Base-by-base conservation (phyloP, 2,113 vertebrate species). In the Pyxicephalus adspersus region DNA sequence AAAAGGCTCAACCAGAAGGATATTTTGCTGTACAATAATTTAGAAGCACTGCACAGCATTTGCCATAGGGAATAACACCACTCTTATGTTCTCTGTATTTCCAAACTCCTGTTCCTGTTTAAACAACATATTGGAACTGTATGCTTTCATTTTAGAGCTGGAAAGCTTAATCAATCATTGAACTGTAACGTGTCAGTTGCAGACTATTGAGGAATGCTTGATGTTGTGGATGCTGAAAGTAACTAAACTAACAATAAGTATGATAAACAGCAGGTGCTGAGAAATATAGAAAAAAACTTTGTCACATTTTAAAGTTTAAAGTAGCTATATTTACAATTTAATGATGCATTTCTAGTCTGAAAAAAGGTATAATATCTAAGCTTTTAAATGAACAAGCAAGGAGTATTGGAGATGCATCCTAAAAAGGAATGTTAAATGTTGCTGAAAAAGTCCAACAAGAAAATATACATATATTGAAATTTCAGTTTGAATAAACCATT, bases 101-200 rank as follows among this genome's bases (percentile, higher is more conserved):
- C 61, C 65, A 82, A 79, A 82, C 51, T 82, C 80, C 80, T 82
- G 70, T 55, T 75, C 61, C 71, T 82, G 61, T 64, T 82, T 71
- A 82, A 82, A 82, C 61, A 81, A 82, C 70, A 82, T 75, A 82
- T 82, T 82, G 70, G 71, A 60, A 66, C 71, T 45, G 80, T 82
- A 75, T 66, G 80, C 57, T 75, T 82, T 82, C 80, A 82, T 82
- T 82, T 82, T 66, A 23, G 29, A 75, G 71, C 50, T 58, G 45
- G 71, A 66, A 82, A 74, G 70, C 80, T 82, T 82, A 82, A 82
- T 82, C 80, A 82, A 82, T 82, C 80, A 82, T 82, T 82, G 80
- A 75, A 82, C 80, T 82, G 80, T 82, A 82, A 82, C 71, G 66
- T 75, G 71, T 82, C 80, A 82, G 80, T 26, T 45, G 63, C 51